Conservation (phyloP, 2,113 vertebrate genomes). For the Forbesichthys papilliferus region DNA sequence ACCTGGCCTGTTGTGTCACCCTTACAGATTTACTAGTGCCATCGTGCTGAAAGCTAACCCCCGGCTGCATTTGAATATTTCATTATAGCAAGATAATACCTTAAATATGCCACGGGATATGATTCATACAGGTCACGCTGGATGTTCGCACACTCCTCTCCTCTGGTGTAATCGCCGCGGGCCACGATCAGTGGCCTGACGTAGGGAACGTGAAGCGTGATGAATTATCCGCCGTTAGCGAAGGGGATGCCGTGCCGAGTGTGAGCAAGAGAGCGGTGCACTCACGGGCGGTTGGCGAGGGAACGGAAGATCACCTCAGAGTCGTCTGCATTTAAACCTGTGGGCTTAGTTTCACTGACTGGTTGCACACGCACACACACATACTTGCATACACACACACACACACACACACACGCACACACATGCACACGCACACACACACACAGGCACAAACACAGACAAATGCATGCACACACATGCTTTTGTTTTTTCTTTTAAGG, state of each 20-base stretch:
- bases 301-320: conserved; percentile 26
- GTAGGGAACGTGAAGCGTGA: conserved; percentile 32
- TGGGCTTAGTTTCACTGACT: conserved; percentile 15
- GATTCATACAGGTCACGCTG: conserved; percentile 56
- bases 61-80: conserved; percentile 65
- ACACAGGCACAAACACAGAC: not conserved
- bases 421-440: not conserved
- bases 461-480: no score
- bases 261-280: not conserved
- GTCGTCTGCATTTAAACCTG: conserved; percentile 38
- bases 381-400: not conserved
- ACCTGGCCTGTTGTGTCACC: conserved; percentile 60
- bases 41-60: conserved; percentile 21
- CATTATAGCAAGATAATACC: conserved; percentile 64
- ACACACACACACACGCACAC: not conserved
- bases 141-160: conserved; percentile 44
- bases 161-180: conserved; percentile 44
- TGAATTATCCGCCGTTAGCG: conserved; percentile 47
- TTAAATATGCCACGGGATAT: conserved; percentile 43
- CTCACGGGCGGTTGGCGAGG: conserved; percentile 7
- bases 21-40: conserved; percentile 59
- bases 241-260: conserved; percentile 3
- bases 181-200: conserved; percentile 47
- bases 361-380: not conserved
- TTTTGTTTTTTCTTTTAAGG: not conserved